Evolutionary conservation across 2,113 vertebrate species (phyloP).

Genomic region (Pampusana beccarii): DNA sequence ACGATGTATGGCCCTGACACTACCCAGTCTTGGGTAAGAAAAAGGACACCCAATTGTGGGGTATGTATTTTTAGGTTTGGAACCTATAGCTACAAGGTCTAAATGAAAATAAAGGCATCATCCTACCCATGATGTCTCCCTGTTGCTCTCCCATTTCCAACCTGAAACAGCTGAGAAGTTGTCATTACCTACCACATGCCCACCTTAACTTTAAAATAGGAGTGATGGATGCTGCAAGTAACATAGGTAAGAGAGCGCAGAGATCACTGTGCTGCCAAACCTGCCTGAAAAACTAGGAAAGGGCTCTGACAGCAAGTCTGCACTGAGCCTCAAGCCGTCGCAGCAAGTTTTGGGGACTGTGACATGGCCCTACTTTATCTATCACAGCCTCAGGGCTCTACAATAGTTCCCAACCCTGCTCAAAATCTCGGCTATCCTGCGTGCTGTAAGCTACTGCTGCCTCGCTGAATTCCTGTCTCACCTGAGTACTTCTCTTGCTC

Average conservation of each 20-base stretch:
- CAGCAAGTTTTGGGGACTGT: neutral
- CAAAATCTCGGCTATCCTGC: neutral
- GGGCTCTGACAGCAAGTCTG: neutral
- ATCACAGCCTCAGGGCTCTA: neutral
- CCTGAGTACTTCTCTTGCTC: neutral
- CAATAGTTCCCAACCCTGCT: neutral
- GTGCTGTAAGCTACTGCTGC: neutral
- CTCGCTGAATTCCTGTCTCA: neutral
- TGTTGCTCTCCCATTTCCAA: neutral
- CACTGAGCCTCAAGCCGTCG: neutral
- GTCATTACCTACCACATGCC: neutral
- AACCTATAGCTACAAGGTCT: neutral
- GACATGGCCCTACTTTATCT: neutral
- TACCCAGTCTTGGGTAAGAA: neutral
- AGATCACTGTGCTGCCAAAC: neutral
- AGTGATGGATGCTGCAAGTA: neutral
- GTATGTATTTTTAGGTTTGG: neutral
- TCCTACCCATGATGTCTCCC: neutral
- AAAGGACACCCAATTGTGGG: accelerated
- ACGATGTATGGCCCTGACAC: neutral
- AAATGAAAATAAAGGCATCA: neutral
- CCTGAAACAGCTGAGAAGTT: neutral
- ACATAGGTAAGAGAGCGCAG: neutral
- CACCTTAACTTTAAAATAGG: neutral
- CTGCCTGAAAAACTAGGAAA: neutral